These are phyloP conservation scores for Eurystomus glaucurus DNA, from an alignment of 2,797 vertebrate genomes.

Conservation along the genomic window DNA sequence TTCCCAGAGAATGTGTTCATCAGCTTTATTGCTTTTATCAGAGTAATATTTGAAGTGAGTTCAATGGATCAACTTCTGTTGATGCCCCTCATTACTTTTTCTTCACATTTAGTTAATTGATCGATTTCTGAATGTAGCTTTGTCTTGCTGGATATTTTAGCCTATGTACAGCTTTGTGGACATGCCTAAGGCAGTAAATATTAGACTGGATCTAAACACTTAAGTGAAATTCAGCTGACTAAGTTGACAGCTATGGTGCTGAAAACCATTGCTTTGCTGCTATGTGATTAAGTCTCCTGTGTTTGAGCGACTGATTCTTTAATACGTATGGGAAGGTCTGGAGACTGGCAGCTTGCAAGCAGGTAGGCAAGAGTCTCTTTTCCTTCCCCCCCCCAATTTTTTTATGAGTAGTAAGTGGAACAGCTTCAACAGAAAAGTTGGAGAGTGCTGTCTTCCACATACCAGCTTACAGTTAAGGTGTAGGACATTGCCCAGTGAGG, in stretches of 20 bases:
- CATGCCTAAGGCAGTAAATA: neutral
- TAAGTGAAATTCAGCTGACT: conserved; percentile 7
- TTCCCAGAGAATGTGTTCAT: conserved; percentile 42
- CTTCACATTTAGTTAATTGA: conserved; percentile 12
- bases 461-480: neutral
- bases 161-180: neutral
- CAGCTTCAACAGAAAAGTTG: neutral
- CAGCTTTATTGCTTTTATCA: conserved; percentile 41
- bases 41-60: conserved; percentile 40
- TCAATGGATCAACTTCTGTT: neutral
- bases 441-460: neutral
- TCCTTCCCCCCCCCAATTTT: neutral
- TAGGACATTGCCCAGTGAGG: neutral
- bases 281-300: neutral
- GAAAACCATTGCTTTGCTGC: conserved; percentile 7
- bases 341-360: neutral
- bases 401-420: neutral
- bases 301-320: neutral
- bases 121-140: neutral
- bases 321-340: neutral
- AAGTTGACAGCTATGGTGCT: neutral
- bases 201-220: neutral
- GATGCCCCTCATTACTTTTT: neutral
- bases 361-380: neutral
- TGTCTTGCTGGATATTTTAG: neutral